phyloP scores from a whole-genome alignment of 2,797 vertebrate genomes.

The Protonibea diacanthus region DNA sequence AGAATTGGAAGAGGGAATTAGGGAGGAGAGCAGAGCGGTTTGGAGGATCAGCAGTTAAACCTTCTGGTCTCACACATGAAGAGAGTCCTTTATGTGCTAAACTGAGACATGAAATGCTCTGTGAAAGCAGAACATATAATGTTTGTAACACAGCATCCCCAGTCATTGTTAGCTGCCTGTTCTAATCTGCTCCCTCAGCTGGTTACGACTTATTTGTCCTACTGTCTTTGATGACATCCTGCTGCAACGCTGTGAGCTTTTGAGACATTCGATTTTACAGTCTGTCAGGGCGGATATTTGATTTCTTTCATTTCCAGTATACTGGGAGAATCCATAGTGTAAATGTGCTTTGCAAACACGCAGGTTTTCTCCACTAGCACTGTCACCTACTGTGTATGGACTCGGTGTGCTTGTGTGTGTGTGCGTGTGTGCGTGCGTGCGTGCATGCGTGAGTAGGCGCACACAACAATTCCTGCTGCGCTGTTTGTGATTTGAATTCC shows the following conservation, averaged over 20 bases:
- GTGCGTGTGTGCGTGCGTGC: neutral
- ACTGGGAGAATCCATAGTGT: slow-evolving; percentile 12
- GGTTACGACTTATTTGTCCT: slow-evolving; percentile 10
- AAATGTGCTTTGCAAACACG: slow-evolving; percentile 61
- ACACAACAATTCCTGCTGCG: slow-evolving; percentile 41
- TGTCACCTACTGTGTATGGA: slow-evolving; percentile 49
- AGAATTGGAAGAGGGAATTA: slow-evolving; percentile 19
- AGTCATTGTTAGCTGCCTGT: neutral
- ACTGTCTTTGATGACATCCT: slow-evolving; percentile 30
- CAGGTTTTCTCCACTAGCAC: slow-evolving; percentile 68
- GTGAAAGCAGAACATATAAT: slow-evolving; percentile 29
- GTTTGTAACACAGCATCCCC: slow-evolving; percentile 11
- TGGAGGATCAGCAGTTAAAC: slow-evolving; percentile 36
- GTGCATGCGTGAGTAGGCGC: slow-evolving; percentile 24
- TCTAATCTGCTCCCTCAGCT: slow-evolving; percentile 35
- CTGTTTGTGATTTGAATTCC: slow-evolving; percentile 70
- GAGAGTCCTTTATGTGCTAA: slow-evolving; percentile 24
- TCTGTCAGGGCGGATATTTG: slow-evolving; percentile 44
- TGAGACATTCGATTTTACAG: slow-evolving; percentile 39
- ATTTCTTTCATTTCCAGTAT: slow-evolving; percentile 37
- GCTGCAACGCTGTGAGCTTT: slow-evolving; percentile 24
- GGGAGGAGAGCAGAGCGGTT: slow-evolving; percentile 23
- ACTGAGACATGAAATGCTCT: slow-evolving; percentile 32
- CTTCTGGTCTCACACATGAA: slow-evolving; percentile 18
- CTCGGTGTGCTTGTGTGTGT: slow-evolving; percentile 20